These are phyloP conservation scores for Epirrhoe alternata DNA, from an alignment of 2,888 invertebrate genomes.

Conservation along the genomic window DNA sequence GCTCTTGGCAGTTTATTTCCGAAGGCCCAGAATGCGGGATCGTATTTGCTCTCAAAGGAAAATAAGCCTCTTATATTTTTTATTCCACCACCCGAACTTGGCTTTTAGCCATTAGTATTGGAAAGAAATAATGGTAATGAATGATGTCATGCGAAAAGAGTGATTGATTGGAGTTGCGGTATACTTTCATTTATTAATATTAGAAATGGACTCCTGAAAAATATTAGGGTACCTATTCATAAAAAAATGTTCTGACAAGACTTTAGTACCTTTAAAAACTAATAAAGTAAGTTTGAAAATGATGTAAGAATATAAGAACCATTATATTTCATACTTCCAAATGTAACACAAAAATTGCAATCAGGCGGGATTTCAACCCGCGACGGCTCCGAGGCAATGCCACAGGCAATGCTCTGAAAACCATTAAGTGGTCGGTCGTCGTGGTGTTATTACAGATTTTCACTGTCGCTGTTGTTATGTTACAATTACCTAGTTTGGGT, in stretches of 20 bases:
- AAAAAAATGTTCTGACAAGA: not conserved
- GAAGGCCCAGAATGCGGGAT: slow-evolving; percentile 28
- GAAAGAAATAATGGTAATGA: slow-evolving; percentile 38
- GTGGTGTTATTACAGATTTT: too few species aligned
- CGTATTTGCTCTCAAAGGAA: slow-evolving; percentile 40
- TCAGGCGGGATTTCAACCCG: too few species aligned
- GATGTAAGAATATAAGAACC: too few species aligned
- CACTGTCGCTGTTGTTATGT: too few species aligned
- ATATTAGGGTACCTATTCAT: not conserved
- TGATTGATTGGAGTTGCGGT: slow-evolving; percentile 27
- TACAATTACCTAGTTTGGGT: too few species aligned
- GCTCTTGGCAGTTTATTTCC: slow-evolving; percentile 11
- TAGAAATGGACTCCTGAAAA: not conserved
- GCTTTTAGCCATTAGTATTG: slow-evolving; percentile 38
- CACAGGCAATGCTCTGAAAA: too few species aligned
- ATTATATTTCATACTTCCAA: too few species aligned
- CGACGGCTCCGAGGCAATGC: too few species aligned
- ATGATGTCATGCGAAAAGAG: slow-evolving; percentile 31
- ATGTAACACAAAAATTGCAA: too few species aligned
- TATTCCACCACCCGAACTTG: slow-evolving; percentile 37
- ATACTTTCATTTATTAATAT: slow-evolving; percentile 20
- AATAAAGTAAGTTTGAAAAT: too few species aligned
- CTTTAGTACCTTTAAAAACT: too few species aligned
- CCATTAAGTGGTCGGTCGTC: too few species aligned
- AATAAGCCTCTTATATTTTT: slow-evolving; percentile 43